Evolutionary conservation across 2,888 invertebrate genomes (phyloP), one percentile per base, ranked within the genome.

Genomic region (Galerucella nymphaeae): DNA sequence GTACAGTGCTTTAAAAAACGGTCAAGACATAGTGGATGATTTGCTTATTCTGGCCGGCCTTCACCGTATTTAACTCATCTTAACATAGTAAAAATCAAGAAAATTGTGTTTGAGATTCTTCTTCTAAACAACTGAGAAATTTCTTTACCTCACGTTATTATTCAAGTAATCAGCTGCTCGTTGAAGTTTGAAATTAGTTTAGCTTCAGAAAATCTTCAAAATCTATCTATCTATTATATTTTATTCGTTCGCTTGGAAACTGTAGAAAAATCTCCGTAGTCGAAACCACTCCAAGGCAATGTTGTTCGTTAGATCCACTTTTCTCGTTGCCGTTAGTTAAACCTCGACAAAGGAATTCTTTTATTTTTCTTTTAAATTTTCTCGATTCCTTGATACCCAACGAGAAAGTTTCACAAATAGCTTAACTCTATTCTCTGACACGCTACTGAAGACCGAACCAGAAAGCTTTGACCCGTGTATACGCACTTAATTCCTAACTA

Each of bases 401-500:
- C 41, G 41, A 58, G 62, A n/a, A 70, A 63, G 61, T 41, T 66
- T 72, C 38, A 48, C 63, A 45, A 66, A 64, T 45, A 65, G 64
- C 64, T 69, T 68, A 71, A 74, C 74, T 71, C 48, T 59, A 74
- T 74, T 74, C 61, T 57, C 65, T 61, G 74, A 74, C 74, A 71
- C 71, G 67, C 74, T 66, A 69, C 68, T 65, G 69, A 63, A 65
- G 53, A 41, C 61, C 61, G 23, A 50, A 48, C 65, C 41, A 41
- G 55, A 63, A 63, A 70, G 63, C 71, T 66, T 68, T 71, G 74
- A 70, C 71, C 72, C 74, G 64, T 68, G 71, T 67, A 64, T 70
- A 65, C 75, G 66, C 71, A 70, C 72, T 75, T 74, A 75, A 77
- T 77, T 72, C 70, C 74, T 63, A 75, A 75, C 75, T 74, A 71